These are phyloP conservation scores for Aphis gossypii DNA, from an alignment of 1,140 invertebrate genomes.

Conservation along the genomic window DNA sequence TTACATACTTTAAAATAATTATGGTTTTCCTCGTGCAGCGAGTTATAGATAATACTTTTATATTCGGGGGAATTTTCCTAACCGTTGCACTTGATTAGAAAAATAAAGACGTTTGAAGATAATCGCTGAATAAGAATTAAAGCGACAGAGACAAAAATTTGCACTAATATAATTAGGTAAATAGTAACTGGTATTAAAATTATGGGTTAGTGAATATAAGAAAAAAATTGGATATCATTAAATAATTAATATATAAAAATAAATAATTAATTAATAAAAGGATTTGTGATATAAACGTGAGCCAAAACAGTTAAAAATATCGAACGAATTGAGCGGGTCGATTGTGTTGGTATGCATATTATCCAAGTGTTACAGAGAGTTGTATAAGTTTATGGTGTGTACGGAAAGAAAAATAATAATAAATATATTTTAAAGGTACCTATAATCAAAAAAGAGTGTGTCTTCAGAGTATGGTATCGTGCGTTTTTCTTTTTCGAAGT, in stretches of 20 bases:
- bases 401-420: background rate
- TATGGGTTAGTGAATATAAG: background rate
- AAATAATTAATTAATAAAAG: background rate
- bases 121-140: background rate
- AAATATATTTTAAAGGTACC: background rate
- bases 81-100: background rate
- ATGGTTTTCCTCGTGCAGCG: background rate
- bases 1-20: background rate
- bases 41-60: background rate
- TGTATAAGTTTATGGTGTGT: background rate
- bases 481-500: background rate
- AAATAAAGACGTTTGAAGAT: background rate
- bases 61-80: background rate
- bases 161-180: background rate
- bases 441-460: background rate
- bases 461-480: background rate
- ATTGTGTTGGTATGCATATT: background rate
- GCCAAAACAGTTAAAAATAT: background rate
- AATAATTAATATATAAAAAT: background rate
- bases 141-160: background rate
- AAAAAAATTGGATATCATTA: slow-evolving; percentile 1
- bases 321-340: background rate
- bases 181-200: background rate
- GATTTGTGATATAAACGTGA: background rate
- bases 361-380: background rate